Percentiles rank a stretch among this genome's conserved stretches.
These are phyloP conservation scores for Polydrusus tereticollis DNA, from an alignment of 2,888 invertebrate genomes.

Conservation along the genomic window DNA sequence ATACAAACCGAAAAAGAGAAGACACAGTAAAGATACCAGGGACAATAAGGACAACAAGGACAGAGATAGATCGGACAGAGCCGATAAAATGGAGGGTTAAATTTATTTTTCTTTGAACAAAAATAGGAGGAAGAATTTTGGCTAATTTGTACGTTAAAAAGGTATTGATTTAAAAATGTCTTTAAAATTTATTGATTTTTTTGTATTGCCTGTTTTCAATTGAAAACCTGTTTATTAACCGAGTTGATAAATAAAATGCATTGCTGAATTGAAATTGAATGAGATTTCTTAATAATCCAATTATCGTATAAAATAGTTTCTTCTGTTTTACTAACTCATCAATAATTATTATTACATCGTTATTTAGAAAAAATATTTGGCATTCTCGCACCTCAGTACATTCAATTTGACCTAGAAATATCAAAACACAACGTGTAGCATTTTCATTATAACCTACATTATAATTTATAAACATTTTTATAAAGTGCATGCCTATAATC, in stretches of 20 bases:
- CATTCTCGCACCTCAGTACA: background rate
- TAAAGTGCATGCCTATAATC: background rate
- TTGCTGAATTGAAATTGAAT: background rate
- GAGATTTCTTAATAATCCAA: too few relatives aligned
- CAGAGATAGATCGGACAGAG: conserved; percentile 24
- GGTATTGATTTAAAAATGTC: background rate
- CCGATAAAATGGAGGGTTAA: conserved; percentile 31
- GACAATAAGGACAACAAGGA: conserved; percentile 33
- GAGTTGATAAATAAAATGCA: background rate
- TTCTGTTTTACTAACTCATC: too few relatives aligned
- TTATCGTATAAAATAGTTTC: too few relatives aligned
- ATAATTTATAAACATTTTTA: background rate
- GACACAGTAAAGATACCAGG: conserved; percentile 33
- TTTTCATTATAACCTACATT: background rate
- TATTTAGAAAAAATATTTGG: background rate
- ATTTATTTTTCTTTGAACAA: background rate
- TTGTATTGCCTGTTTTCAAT: background rate
- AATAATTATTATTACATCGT: too few relatives aligned
- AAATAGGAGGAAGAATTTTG: background rate
- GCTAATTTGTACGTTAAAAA: background rate
- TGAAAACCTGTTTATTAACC: background rate
- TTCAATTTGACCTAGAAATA: background rate
- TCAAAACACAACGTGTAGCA: background rate
- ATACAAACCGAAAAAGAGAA: conserved; percentile 70
- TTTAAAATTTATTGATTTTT: background rate